Evolutionary conservation across 2,888 invertebrate species (phyloP), one percentile per base, ranked within the genome.

Genomic region (Trimorus sp.): DNA sequence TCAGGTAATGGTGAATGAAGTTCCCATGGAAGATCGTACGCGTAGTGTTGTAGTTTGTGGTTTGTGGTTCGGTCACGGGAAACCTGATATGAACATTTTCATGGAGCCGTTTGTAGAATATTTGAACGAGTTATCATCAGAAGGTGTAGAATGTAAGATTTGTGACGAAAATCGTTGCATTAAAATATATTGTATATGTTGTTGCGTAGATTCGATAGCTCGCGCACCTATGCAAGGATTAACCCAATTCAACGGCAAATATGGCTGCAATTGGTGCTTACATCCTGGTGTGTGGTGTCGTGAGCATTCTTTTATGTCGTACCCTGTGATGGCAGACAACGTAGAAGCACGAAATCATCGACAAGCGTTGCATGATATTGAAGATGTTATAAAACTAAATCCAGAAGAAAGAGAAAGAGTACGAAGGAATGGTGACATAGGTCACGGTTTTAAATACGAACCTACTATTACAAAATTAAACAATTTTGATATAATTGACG

Each of bases 401-500:
- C 16, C 42, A 42, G 40, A 60, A 1, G 42, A 60, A 4, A 40
- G 9, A 8, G 54, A 54, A 9, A 7, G 7, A 54, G 11, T 54
- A 3, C 15, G 16, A 26, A 16, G 6, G 8, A 16, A 54, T 7
- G 48, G 4, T 4, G 11, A 54, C 4, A 9, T 6, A 8, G 16
- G 9, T 3, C 9, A 54, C 14, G 36, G 54, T 4, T 54, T 54
- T 11, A 15, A 3, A 12, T 7, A 9, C 9, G 16, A 9, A 14
- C 16, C 54, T 9, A 12, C 16, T 6, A 16, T 54, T 9, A 26
- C 6, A 4, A 16, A 15, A 14, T 26, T 54, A 11, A 5, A 9
- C 6, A 6, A 14, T 6, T 60, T 60, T 60, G 26, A 42, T 60
- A 60, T 60, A 38, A 26, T 60, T 15, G 42, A 60, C n/a, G 60